Percentiles rank a stretch among this genome's conserved stretches.
Evolutionary conservation across 1,140 invertebrate genomes (phyloP).

Genomic region (Papilio aristodemus): DNA sequence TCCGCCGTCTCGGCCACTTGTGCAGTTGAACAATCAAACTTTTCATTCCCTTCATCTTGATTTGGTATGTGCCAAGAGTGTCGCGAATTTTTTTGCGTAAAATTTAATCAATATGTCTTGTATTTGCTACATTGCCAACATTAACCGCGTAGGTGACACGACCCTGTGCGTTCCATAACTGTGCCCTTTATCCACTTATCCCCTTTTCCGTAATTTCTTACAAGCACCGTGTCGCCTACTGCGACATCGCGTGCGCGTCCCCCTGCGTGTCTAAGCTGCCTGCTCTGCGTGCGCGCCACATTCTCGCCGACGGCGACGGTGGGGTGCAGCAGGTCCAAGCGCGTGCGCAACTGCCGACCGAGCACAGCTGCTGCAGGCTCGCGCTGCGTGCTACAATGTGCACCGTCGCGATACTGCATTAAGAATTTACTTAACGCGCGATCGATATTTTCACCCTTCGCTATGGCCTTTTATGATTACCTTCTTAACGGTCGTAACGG

Average conservation of each 20-base stretch:
- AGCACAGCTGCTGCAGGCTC: constrained; percentile 20
- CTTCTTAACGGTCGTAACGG: too few species aligned
- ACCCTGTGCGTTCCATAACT: neutral
- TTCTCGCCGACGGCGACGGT: neutral
- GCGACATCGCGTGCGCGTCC: neutral
- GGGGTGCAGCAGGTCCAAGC: constrained; percentile 15
- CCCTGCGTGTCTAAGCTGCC: neutral
- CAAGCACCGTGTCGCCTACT: neutral
- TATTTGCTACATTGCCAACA: neutral
- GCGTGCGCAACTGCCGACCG: constrained; percentile 22
- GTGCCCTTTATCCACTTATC: constrained; percentile 33
- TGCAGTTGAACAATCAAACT: neutral
- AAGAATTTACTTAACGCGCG: constrained; percentile 34
- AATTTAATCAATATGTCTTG: constrained; percentile 4
- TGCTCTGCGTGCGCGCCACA: neutral
- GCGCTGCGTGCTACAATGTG: constrained; percentile 29
- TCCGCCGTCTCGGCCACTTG: neutral
- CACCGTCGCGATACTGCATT: constrained; percentile 32
- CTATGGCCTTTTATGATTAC: constrained; percentile 35
- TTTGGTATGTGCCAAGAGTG: neutral
- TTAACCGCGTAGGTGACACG: neutral
- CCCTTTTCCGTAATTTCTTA: constrained; percentile 19
- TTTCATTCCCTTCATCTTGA: neutral
- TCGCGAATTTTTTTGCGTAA: neutral
- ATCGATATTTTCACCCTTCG: constrained; percentile 4